A percentile compares a stretch with the other conserved stretches of the same genome.
phyloP scores from a whole-genome alignment of 30 jellyfish, hydroid and myxozoan genomes.

The Chironex yamaguchii region DNA sequence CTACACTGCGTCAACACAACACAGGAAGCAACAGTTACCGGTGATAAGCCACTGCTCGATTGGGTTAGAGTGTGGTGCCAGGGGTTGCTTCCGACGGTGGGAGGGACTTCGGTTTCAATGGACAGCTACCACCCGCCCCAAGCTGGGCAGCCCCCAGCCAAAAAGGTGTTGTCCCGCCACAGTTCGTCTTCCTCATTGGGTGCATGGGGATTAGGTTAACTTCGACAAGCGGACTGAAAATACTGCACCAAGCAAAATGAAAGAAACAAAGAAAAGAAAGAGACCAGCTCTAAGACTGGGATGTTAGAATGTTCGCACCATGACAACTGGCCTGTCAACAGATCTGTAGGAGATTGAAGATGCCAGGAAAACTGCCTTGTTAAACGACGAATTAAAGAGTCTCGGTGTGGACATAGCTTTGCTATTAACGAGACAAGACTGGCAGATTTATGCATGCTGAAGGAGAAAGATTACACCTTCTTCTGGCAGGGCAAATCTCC shows the following conservation, averaged over 20 bases:
- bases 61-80: conserved; percentile 15
- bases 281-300: background rate
- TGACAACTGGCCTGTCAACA: background rate
- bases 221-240: too few species aligned
- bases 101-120: conserved; percentile 2
- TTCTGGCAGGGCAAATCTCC: too few species aligned
- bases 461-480: background rate
- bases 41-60: conserved; percentile 6
- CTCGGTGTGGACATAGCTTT: background rate
- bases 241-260: background rate
- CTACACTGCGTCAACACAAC: background rate
- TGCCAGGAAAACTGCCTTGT: background rate
- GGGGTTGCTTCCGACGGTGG: conserved; percentile 12
- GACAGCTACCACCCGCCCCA: too few species aligned
- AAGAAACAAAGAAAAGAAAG: too few species aligned
- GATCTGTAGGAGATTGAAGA: background rate
- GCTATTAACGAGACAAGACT: background rate
- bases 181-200: too few species aligned
- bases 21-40: conserved; percentile 17
- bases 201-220: too few species aligned
- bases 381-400: background rate
- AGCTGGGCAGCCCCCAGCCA: too few species aligned
- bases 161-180: too few species aligned
- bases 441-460: background rate
- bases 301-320: background rate